Conservation (phyloP, 1,140 invertebrate genomes). For the Drosophila carrolli region DNA sequence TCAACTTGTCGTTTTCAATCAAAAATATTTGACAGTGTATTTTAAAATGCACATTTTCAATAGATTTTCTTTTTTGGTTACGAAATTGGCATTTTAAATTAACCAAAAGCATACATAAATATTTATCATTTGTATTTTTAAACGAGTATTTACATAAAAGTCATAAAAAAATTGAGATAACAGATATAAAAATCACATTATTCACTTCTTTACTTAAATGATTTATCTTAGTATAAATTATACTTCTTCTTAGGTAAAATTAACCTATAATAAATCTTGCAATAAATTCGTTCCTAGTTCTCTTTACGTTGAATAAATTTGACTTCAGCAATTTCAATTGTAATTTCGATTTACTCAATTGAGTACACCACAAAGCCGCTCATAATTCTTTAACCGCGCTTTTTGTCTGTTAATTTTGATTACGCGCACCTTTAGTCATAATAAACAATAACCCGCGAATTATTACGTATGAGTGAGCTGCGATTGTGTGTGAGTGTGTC, state of each 20-base stretch:
- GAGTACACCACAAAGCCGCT: constrained; percentile 1
- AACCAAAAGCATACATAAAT: neutral
- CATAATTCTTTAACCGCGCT: constrained; percentile 36
- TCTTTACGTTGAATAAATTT: neutral
- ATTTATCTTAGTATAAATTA: too few relatives aligned
- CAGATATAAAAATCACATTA: too few relatives aligned
- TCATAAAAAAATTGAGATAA: neutral
- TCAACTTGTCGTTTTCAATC: neutral
- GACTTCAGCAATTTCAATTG: neutral
- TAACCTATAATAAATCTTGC: too few relatives aligned
- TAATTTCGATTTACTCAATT: neutral
- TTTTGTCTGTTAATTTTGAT: constrained; percentile 36
- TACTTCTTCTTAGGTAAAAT: too few relatives aligned
- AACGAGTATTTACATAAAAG: neutral
- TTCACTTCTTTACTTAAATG: too few relatives aligned
- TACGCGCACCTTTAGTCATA: constrained; percentile 51
- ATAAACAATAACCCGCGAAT: constrained; percentile 69
- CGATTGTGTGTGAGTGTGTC: constrained; percentile 29
- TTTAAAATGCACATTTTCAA: neutral
- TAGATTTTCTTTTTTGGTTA: constrained; percentile 1
- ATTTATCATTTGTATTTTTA: neutral
- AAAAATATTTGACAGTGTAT: neutral
- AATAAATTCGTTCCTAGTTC: neutral
- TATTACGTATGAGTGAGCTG: constrained; percentile 67
- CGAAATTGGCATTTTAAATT: neutral